Evolutionary conservation across 2,113 vertebrate species (phyloP), one percentile per base, ranked within the genome.

Genomic region (Dicaeum eximium): DNA sequence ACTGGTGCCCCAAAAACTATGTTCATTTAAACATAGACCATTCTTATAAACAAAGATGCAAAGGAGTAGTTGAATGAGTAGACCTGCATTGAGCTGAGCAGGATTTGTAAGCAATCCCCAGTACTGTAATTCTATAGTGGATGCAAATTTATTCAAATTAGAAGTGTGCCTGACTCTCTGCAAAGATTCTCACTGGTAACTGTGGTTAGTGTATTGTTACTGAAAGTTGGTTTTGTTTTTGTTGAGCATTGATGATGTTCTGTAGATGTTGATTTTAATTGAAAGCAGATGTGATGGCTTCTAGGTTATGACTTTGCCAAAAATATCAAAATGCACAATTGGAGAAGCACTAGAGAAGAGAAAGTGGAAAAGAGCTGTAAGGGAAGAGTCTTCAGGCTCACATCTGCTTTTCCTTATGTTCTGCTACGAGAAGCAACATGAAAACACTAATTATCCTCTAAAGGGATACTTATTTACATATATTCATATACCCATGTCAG

Each of bases 351-450:
- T 53, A 35, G 33, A 77, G 27, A 84, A 89, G 13, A 38, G 16
- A 82, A 79, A 27, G n/a, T 37, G 8, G 24, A 47, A 74, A 75
- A 93, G 47, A 89, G 44, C 70, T 87, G 28, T 62, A 80, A 86
- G 44, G 28, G 66, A 90, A 48, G 35, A 80, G 20, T 86, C 54
- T 80, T 67, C 42, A 51, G 45, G 27, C 67, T 80, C 58, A 75
- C 69, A 70, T 81, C 67, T 92, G 79, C 54, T 82, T 80, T 95
- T 90, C 82, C 67, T 90, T 93, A 75, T 87, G 53, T 58, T 95
- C 71, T 92, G 31, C 57, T 79, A 13, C 0, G 5, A 87, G 53
- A 47, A 89, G n/a, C 53, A 89, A 82, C 12, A 65, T 23, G 23
- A 60, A 89, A 79, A 91, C 33, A 38, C 17, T 93, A 80, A 87